Base-by-base conservation (phyloP, 64 coral and sea anemone species). In the Porites australiensis region DNA sequence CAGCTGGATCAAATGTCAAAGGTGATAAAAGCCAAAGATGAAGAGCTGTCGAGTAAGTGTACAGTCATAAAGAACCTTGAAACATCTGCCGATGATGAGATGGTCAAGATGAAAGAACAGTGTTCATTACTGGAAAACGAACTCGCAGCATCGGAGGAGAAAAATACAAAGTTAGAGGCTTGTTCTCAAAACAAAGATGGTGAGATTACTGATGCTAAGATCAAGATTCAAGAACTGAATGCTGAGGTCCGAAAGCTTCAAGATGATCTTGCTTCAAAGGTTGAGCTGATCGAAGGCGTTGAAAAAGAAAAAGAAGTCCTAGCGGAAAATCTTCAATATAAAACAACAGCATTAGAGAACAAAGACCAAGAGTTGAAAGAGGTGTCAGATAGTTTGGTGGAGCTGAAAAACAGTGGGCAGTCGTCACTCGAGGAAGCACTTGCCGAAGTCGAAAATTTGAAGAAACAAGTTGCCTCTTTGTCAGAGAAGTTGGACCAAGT, bases 281-380 rank as follows among this genome's bases (percentile, higher is more conserved):
- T 58, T 2, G 79, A 82, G 57, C 55, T 82, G 4, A 82, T 82
- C 63, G 55, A 60, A 45, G 10, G 79, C 45, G 44, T 82, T 13
- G 58, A 62, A 58, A 82, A 82, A 63, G 79, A 82, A 16, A 82
- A 19, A 7, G 44, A 3, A 8, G 27, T 60, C 11, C 3, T 82
- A 65, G 14, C 16, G 8, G 59, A 48, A 37, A 65, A 63, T 64
- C 58, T 82, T 5, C 79, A 64, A 44, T 43, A 49, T 9, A 82
- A 82, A 64, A 70, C 48, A 48, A 68, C 68, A 27, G 70, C 21
- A 44, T 50, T 92, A 15, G 74, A 74, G 11, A 49, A 46, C 10
- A 92, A 92, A 74, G 81, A 85, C 76, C 82, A 53, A 18, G 89
- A 81, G 58, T 13, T 92, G 11, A 53, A 72, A n/a, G 89, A 82